Base-by-base conservation (phyloP, 1,140 invertebrate species). In the Caerostris darwini region DNA sequence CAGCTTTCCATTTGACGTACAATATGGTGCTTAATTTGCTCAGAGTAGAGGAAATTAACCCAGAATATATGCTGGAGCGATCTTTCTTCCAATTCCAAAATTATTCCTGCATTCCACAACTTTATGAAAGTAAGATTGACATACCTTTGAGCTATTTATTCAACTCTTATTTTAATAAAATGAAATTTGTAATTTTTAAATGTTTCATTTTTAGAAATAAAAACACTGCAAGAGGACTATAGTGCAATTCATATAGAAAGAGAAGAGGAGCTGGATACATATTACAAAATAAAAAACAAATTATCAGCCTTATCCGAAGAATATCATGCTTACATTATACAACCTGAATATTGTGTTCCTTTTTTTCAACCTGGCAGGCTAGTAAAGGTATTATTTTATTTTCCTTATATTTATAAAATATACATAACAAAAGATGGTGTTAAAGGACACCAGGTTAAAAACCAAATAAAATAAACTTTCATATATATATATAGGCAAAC, bases 11-110 rank as follows among this genome's bases (percentile, higher is more conserved):
- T 96, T 96, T 99, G 82, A 99, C 99, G 0, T 99, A 99, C 96
- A 99, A 99, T 96, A 99, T 99, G 99, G 99, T 99, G 10, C 96
- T 99, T 8, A 99, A 99, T 97, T 96, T 99, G 94, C 96, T 99
- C 64, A 95, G 97, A 95, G 99, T 99, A 7, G 99, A 99, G 96
- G 99, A 99, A 96, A 99, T 99, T 92, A 99, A 99, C 97, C 99
- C 99, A 0, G 99, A 99, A 96, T 99, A 99, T 95, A 99, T 99
- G 98, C 96, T 99, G 95, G 99, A 99, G 96, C 97, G 99, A 94
- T 99, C 98, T 95, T 99, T 99, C 96, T 99, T 98, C 96, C 99
- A 99, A 96, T 99, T 99, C 96, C 99, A 99, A 96, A 99, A 99
- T 96, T 99, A 99, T 96, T 97, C 99, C 0, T 97, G 97, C 50